Evolutionary conservation across 2,797 vertebrate genomes (phyloP).

Genomic region (Coreius guichenoti): DNA sequence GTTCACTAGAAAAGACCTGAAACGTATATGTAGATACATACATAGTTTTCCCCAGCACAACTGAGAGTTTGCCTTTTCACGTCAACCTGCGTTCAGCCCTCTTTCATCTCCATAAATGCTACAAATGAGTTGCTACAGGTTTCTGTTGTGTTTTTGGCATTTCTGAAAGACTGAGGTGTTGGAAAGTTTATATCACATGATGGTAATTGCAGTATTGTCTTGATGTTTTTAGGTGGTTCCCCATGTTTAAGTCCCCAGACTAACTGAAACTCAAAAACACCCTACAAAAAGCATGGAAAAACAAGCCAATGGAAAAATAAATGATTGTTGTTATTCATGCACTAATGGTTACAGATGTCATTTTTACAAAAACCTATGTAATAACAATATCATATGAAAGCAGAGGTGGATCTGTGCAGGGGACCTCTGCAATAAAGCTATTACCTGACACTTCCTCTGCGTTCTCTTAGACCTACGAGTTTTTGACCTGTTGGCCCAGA

Average conservation of each 20-base stretch:
- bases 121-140: slow-evolving; percentile 47
- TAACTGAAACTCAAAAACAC: slow-evolving; percentile 36
- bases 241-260: slow-evolving; percentile 13
- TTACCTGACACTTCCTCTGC: slow-evolving; percentile 1
- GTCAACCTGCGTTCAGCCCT: slow-evolving; percentile 26
- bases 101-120: slow-evolving; percentile 58
- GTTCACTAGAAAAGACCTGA: slow-evolving; percentile 11
- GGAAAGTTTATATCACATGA: slow-evolving; percentile 34
- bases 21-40: slow-evolving; percentile 25
- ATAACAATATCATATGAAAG: background rate
- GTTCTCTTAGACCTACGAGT: background rate
- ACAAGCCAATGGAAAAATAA: slow-evolving; percentile 38
- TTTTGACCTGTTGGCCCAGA: background rate
- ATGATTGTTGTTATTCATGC: slow-evolving; percentile 13
- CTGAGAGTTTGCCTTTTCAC: slow-evolving; percentile 17
- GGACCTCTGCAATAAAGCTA: background rate
- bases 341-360: slow-evolving; percentile 9
- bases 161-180: slow-evolving; percentile 32
- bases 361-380: slow-evolving; percentile 7
- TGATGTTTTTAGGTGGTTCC: slow-evolving; percentile 40
- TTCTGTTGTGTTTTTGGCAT: slow-evolving; percentile 38
- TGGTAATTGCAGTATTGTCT: slow-evolving; percentile 36
- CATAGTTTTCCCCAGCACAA: slow-evolving; percentile 21
- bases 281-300: slow-evolving; percentile 39
- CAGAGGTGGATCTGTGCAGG: background rate